Percentiles rank a stretch among this genome's conserved stretches.
Conservation (phyloP, 2,797 vertebrate species). For the Rhyacichthys aspro region DNA sequence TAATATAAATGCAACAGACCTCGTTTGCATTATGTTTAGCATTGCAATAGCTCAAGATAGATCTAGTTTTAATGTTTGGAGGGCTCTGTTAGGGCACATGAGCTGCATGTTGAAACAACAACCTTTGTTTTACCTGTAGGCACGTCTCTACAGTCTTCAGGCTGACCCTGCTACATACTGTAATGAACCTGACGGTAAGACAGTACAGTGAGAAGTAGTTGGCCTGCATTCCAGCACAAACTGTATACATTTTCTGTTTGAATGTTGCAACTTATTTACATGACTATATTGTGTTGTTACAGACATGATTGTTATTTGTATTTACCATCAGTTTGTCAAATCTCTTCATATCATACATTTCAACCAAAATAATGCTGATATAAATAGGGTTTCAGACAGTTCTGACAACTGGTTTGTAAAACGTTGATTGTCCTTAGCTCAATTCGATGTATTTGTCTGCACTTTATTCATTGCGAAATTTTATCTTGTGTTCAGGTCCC, state of each 20-base stretch:
- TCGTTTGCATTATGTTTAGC: not conserved
- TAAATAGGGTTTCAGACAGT: too few relatives aligned
- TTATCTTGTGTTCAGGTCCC: slow-evolving; percentile 82
- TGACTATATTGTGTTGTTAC: not conserved
- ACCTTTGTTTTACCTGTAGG: slow-evolving; percentile 76
- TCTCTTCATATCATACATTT: too few relatives aligned
- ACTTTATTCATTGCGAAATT: not conserved
- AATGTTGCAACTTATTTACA: not conserved
- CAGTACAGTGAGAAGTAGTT: not conserved
- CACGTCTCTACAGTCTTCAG: slow-evolving; percentile 96
- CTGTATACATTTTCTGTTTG: not conserved
- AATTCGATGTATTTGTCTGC: not conserved
- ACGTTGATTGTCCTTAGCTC: too few relatives aligned
- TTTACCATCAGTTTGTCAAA: too few relatives aligned
- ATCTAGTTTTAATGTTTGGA: slow-evolving; percentile 8
- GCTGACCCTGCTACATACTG: slow-evolving; percentile 98
- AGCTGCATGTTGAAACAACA: slow-evolving; percentile 15
- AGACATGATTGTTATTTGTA: not conserved
- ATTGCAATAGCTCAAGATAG: slow-evolving; percentile 5
- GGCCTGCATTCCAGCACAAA: not conserved
- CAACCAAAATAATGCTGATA: too few relatives aligned
- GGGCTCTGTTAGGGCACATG: slow-evolving; percentile 3
- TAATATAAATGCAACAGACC: not conserved
- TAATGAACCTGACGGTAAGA: slow-evolving; percentile 96
- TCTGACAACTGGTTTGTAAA: too few relatives aligned